Conservation (phyloP, 2,797 vertebrate genomes). For the Myotis findleyi region DNA sequence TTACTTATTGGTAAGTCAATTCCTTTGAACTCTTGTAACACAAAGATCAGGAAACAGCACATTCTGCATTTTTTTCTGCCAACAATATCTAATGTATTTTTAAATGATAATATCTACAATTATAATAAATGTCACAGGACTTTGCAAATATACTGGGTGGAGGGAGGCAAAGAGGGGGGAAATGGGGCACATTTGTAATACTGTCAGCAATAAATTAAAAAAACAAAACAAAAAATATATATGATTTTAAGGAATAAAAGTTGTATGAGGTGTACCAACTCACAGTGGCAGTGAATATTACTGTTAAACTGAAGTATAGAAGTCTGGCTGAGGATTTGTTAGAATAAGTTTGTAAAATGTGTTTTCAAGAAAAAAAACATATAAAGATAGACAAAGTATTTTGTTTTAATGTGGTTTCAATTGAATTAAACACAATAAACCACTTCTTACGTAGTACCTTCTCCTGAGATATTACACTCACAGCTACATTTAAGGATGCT, state of each 20-base stretch:
- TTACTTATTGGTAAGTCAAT: conserved; percentile 4
- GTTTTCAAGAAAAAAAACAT: conserved; percentile 8
- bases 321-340: neutral
- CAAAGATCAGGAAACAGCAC: neutral
- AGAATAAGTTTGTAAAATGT: neutral
- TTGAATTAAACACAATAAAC: too few relatives aligned
- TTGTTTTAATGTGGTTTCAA: neutral
- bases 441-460: too few relatives aligned
- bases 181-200: neutral
- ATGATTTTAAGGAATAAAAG: conserved; percentile 24
- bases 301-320: conserved; percentile 18
- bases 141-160: neutral
- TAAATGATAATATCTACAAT: conserved; percentile 7
- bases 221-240: neutral
- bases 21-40: conserved; percentile 43
- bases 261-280: neutral
- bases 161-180: neutral
- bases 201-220: neutral
- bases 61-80: conserved; percentile 35
- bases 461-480: too few relatives aligned
- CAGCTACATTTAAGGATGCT: too few relatives aligned
- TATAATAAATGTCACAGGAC: neutral
- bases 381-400: neutral
- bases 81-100: conserved; percentile 33
- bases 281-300: neutral